Evolutionary conservation across 2,113 vertebrate genomes (phyloP).

Genomic region (Actinemys pallida): DNA sequence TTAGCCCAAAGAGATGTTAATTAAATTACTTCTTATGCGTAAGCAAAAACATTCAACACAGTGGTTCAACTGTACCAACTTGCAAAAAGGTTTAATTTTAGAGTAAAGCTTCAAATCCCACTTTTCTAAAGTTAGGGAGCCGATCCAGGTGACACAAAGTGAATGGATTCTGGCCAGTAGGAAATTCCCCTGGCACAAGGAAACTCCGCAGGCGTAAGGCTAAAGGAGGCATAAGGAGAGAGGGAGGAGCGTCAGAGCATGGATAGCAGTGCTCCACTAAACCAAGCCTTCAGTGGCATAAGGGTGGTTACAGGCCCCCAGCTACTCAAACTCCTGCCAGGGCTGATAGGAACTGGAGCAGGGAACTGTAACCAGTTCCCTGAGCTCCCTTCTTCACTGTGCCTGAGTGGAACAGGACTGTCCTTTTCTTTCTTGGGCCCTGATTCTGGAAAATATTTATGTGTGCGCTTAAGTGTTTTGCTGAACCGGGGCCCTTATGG

Average conservation of each 20-base stretch:
- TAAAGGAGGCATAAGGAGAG: not conserved
- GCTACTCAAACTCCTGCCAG: not conserved
- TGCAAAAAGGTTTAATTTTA: not conserved
- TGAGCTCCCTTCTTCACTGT: not conserved
- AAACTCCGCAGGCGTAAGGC: not conserved
- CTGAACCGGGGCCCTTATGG: not conserved
- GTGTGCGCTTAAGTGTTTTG: not conserved
- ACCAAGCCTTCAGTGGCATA: not conserved
- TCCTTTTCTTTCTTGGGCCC: accelerated
- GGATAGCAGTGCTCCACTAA: not conserved
- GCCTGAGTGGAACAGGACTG: not conserved
- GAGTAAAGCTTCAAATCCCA: slow-evolving; percentile 1
- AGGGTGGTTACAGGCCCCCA: not conserved
- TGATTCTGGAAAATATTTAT: not conserved
- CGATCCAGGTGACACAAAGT: not conserved
- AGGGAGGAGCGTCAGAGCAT: not conserved
- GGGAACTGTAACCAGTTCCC: not conserved
- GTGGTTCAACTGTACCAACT: not conserved
- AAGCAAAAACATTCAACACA: not conserved
- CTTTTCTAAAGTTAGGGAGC: not conserved
- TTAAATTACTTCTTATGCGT: not conserved
- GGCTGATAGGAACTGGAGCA: not conserved
- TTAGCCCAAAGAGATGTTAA: not conserved
- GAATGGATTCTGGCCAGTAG: not conserved
- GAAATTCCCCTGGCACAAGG: not conserved